phyloP scores from a whole-genome alignment of 2,888 invertebrate species.

The Argyresthia albistria region DNA sequence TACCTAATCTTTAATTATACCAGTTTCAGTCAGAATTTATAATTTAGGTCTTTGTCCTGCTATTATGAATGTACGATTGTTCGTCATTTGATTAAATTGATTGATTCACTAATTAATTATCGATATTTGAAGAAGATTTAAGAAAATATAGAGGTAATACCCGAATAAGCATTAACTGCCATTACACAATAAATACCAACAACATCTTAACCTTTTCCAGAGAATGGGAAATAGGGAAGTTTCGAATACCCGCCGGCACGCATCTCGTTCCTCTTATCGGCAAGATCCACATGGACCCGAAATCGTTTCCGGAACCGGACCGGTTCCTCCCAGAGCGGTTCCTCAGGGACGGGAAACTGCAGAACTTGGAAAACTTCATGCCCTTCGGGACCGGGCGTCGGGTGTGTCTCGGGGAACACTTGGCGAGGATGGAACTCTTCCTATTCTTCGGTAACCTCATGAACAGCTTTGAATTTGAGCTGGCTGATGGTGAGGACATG shows the following conservation, averaged over 20 bases:
- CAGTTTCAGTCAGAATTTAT: no score
- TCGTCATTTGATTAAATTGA: no score
- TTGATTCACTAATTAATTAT: no score
- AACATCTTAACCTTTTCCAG: slow-evolving; percentile 54
- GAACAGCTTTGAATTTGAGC: slow-evolving; percentile 78
- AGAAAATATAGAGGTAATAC: no score
- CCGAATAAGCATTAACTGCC: no score
- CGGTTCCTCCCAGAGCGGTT: slow-evolving; percentile 84
- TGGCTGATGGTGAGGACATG: slow-evolving; percentile 77
- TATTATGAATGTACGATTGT: no score
- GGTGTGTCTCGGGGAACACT: slow-evolving; percentile 85
- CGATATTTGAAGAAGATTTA: no score
- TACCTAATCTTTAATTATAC: no score
- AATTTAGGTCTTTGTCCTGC: no score
- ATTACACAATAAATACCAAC: no score
- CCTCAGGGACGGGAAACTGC: slow-evolving; percentile 78
- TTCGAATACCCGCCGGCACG: slow-evolving; percentile 80
- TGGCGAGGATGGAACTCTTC: slow-evolving; percentile 88
- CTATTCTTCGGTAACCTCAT: slow-evolving; percentile 84
- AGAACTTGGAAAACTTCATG: slow-evolving; percentile 84
- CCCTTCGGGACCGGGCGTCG: slow-evolving; percentile 90
- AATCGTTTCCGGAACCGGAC: slow-evolving; percentile 84
- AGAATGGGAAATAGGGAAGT: slow-evolving; percentile 80
- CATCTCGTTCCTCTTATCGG: slow-evolving; percentile 86
- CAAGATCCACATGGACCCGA: slow-evolving; percentile 87